These are phyloP conservation scores for Paramormyrops kingsleyae DNA, from an alignment of 2,113 vertebrate species.

Conservation along the genomic window DNA sequence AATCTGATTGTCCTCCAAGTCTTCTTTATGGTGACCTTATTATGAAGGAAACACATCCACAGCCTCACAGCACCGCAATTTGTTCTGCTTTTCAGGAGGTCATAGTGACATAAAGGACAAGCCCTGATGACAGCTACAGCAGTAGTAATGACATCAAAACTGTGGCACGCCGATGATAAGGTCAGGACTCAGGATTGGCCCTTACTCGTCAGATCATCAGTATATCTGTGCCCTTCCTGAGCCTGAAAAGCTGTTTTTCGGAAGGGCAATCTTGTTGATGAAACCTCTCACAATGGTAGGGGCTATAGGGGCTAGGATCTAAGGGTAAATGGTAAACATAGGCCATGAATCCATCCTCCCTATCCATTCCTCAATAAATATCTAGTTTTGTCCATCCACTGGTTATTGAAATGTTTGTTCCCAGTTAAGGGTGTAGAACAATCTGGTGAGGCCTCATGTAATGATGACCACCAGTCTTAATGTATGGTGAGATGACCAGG, in stretches of 20 bases:
- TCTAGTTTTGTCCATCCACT: background rate
- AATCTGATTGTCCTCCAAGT: background rate
- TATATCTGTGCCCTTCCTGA: background rate
- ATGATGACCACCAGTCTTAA: background rate
- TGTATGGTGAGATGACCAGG: background rate
- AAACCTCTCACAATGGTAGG: background rate
- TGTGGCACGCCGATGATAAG: background rate
- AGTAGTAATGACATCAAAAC: background rate
- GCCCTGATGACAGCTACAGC: background rate
- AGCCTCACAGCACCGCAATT: background rate
- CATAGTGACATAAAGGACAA: background rate
- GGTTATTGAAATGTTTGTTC: background rate
- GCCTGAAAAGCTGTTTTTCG: background rate
- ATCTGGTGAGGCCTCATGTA: background rate
- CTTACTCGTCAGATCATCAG: background rate
- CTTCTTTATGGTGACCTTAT: background rate
- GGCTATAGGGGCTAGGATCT: background rate
- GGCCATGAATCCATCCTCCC: background rate
- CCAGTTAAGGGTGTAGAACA: background rate
- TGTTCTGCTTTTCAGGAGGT: background rate
- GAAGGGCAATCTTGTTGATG: background rate
- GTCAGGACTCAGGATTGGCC: background rate
- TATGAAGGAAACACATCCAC: background rate
- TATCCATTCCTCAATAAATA: background rate
- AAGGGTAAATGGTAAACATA: background rate